Evolutionary conservation across 2,888 invertebrate genomes (phyloP).

Genomic region (Plagodis dolabraria): DNA sequence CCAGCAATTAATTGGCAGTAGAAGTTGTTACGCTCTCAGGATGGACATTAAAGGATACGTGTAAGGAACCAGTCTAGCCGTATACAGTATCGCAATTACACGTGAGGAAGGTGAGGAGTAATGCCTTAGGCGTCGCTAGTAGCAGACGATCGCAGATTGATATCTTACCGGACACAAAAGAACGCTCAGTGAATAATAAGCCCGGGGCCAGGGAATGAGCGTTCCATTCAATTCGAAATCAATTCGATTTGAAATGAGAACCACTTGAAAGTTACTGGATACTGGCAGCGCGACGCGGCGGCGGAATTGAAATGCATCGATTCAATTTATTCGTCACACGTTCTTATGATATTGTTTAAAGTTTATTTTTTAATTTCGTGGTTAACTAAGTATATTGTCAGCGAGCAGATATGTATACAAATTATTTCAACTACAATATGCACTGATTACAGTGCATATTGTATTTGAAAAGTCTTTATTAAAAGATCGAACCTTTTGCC

Average conservation of each 20-base stretch:
- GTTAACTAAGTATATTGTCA: background rate
- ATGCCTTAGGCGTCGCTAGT: conserved; percentile 66
- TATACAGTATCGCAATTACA: conserved; percentile 73
- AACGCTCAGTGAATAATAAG: conserved; percentile 75
- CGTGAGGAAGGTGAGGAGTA: conserved; percentile 62
- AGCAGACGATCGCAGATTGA: conserved; percentile 72
- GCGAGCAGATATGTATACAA: background rate
- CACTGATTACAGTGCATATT: too few relatives aligned
- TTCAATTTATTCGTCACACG: conserved; percentile 26
- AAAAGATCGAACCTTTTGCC: too few relatives aligned
- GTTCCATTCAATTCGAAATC: conserved; percentile 33
- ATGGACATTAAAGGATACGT: conserved; percentile 65
- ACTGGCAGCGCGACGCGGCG: conserved; percentile 21
- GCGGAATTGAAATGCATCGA: conserved; percentile 25
- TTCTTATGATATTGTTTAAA: conserved; percentile 21
- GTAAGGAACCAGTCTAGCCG: conserved; percentile 63
- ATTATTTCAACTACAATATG: too few relatives aligned
- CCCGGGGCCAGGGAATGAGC: conserved; percentile 48
- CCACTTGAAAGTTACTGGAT: conserved; percentile 28
- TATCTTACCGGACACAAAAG: conserved; percentile 75
- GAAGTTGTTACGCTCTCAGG: conserved; percentile 62
- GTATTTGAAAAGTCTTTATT: too few relatives aligned
- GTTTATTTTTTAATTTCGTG: conserved; percentile 11
- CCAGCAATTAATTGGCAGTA: conserved; percentile 72
- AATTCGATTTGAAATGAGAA: conserved; percentile 34